Base-by-base conservation (phyloP, 2,888 invertebrate species). In the Trisateles emortualis region DNA sequence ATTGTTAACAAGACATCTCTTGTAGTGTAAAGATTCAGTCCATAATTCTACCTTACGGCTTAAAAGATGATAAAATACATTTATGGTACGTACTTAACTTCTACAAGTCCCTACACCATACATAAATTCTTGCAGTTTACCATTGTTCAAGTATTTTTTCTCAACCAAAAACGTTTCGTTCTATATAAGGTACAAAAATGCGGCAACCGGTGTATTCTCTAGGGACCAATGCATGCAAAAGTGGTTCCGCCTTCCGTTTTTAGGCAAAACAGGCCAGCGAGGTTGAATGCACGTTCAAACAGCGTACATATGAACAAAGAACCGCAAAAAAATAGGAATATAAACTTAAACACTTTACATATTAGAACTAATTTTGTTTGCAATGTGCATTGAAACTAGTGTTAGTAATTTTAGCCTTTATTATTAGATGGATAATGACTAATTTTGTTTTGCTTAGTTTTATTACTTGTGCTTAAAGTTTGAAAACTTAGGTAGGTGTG, bases 211-310 rank as follows among this genome's bases (percentile, higher is more conserved):
- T 47, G 52, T 68, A 64, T 64, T 53, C 58, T 52, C 44, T 53
- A 64, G 56, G 64, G 52, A 51, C 55, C 36, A 24, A 52, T 51
- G 58, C 57, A 71, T 64, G 68, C 68, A 64, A 75, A 72, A 52
- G 56, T 55, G 47, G 72, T 86, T 87, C 88, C 86, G 83, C 78
- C 77, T 81, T 81, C 86, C 86, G 72, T 78, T 79, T 84, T 83
- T 77, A 84, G 86, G 68, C 76, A 84, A 84, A 85, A 83, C 84
- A 55, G 65, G 77, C 72, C 61, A 51, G 57, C 76, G 64, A 80
- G 82, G 79, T 72, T 74, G 72, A 73, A 68, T 55, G 67, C 58
- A 65, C 70, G 64, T 57, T 68, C 66, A 46, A 53, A 56, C 55
- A 60, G 64, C 58, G 46, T 35, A 55, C 35, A 2, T 46, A 17